phyloP scores from a whole-genome alignment of 2,797 vertebrate genomes.

The Falco rusticolus region DNA sequence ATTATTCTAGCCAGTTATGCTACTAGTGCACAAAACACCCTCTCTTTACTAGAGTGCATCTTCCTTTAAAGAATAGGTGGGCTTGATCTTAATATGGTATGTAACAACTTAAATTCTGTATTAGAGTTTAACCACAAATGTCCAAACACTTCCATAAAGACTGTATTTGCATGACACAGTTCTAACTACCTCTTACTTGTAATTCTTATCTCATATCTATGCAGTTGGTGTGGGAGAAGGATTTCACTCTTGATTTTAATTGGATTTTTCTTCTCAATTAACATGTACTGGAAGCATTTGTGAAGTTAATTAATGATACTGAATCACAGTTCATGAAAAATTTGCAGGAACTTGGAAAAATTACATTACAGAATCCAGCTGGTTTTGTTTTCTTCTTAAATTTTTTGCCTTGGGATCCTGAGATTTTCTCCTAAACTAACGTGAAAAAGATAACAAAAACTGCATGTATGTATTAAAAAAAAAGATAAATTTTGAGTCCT shows the following conservation, averaged over 20 bases:
- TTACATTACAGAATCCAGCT: background rate
- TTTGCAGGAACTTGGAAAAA: background rate
- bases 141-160: background rate
- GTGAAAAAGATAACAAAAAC: background rate
- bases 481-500: background rate
- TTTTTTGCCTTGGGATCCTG: background rate
- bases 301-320: background rate
- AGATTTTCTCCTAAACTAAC: background rate
- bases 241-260: slow-evolving; percentile 17
- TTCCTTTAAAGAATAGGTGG: background rate
- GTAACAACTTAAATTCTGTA: background rate
- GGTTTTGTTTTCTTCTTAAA: background rate
- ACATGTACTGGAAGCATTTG: background rate
- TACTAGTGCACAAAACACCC: background rate
- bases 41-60: background rate
- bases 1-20: background rate
- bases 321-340: background rate
- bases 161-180: background rate
- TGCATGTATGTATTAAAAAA: background rate
- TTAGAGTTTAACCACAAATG: background rate
- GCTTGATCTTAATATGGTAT: background rate
- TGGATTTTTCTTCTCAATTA: slow-evolving; percentile 31
- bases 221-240: background rate
- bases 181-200: background rate
- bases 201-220: background rate